Evolutionary conservation across 2,888 invertebrate genomes (phyloP), one percentile per base, ranked within the genome.

Genomic region (Temnothorax ravouxi): DNA sequence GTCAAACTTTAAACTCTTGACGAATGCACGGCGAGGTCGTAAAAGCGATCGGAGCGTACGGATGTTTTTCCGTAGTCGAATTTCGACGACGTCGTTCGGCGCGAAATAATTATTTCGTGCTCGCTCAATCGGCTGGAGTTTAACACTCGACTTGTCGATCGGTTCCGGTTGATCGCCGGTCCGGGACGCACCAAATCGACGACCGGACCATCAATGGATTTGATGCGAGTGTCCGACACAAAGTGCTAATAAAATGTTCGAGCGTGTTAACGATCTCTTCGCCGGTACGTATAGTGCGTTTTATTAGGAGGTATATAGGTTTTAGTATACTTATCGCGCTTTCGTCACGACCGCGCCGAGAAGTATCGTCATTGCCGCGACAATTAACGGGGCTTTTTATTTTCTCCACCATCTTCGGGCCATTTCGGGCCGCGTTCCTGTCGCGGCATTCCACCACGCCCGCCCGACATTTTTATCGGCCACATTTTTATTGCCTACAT

Each of bases 191-290:
- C 71, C 82, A 61, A 87, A 90, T 90, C 87, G 91, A 87, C 85
- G 84, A 84, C 75, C 84, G 72, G 34, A n/a, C 85, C 90, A 86
- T 91, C 88, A 91, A 91, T 85, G 87, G 88, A 86, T 89, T 87
- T 88, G 88, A 89, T 83, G 81, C 77, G 71, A 71, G 52, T 64
- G 71, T 84, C 83, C 85, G 77, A 84, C 76, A 52, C 86, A 74
- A 87, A 91, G 91, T 88, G 86, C 88, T 90, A 89, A 91, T 91
- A 91, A 91, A 91, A 89, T 85, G 84, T 84, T 84, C 77, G 71
- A 79, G 82, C 69, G 87, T 88, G 85, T 90, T 90, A 90, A 90
- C 88, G 89, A 88, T 86, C 86, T 79, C 83, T 66, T 84, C 82
- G 74, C 67, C 50, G 44, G 41, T 67, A 21, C 71, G 61, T 29